Base-by-base conservation (phyloP, 2,797 vertebrate genomes). In the Melanotaenia nigrans region DNA sequence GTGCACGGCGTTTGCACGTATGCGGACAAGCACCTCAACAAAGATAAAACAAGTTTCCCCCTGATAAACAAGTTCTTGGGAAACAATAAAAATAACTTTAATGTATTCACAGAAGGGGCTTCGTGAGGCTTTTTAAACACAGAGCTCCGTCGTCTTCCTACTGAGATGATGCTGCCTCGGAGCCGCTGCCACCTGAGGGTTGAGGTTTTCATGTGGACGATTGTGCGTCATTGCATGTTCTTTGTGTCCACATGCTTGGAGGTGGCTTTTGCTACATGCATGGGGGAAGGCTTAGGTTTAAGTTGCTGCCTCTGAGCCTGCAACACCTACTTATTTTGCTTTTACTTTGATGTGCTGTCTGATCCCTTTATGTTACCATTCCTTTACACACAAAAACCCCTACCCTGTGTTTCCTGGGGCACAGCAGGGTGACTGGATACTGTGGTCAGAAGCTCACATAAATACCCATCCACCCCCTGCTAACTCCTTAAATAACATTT, bases 321-420 rank as follows among this genome's bases (percentile, higher is more conserved):
- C 82, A 83, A 78, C 87, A 86, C 81, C 68, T 81, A 68, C 65
- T 74, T 81, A 68, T 80, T 82, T 69, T 54, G n/a, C 58, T 3
- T 59, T 49, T 1, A 12, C 84, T 83, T 90, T 91, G 83, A 89
- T 82, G 84, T 68, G 62, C 79, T 68, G 81, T 79, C 80, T 56
- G 58, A 78, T 84, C 82, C 69, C 30, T 67, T 25, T 30, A 1
- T 56, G 55, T 83, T 70, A 63, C 67, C 80, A 47, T 60, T 54
- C 42, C 72, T 72, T 63, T 16, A 12, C 6, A 20, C 14, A 5
- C 13, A 38, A 22, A 6, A 35, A 55, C 35, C 18, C 22, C 35
- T 69, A 61, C 35, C 42, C 0, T 62, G 78, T 76, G 1, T 63
- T 68, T 65, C 36, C 55, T 0, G 12, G 67, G 38, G 71, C 75